These are phyloP conservation scores for Apogon hyalosoma DNA, from an alignment of 2,797 vertebrate genomes.

Conservation along the genomic window DNA sequence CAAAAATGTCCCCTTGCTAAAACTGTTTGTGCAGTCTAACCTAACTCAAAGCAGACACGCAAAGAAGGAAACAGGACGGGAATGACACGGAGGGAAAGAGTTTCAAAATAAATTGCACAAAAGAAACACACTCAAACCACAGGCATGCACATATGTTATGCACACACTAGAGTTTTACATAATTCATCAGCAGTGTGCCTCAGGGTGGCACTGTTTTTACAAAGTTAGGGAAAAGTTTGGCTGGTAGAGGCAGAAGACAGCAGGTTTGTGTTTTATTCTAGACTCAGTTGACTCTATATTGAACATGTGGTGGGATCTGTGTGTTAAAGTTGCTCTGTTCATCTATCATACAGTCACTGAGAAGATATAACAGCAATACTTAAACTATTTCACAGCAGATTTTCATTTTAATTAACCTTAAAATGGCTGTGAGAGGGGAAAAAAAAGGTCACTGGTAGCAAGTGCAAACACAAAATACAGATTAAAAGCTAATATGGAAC, in stretches of 20 bases:
- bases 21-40: slow-evolving; percentile 30
- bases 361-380: no score
- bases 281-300: no score
- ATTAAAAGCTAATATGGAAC: background rate
- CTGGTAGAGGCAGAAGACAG: no score
- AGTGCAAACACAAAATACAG: background rate
- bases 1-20: slow-evolving; percentile 52
- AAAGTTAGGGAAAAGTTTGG: background rate
- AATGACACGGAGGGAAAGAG: slow-evolving; percentile 3
- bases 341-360: no score
- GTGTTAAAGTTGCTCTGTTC: no score
- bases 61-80: slow-evolving; percentile 1
- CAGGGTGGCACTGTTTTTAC: slow-evolving; percentile 12
- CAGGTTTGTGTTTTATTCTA: no score
- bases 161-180: slow-evolving; percentile 23
- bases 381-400: no score
- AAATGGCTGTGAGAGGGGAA: no score
- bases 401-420: no score
- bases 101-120: slow-evolving; percentile 23
- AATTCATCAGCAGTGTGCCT: slow-evolving; percentile 4
- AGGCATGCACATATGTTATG: slow-evolving; percentile 23
- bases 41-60: slow-evolving; percentile 54
- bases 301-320: no score
- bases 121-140: slow-evolving; percentile 24
- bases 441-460: no score